A percentile compares a stretch with the other conserved stretches of the same genome.
Evolutionary conservation across 2,888 invertebrate species (phyloP).

Genomic region (Lasioglossum marginatum): DNA sequence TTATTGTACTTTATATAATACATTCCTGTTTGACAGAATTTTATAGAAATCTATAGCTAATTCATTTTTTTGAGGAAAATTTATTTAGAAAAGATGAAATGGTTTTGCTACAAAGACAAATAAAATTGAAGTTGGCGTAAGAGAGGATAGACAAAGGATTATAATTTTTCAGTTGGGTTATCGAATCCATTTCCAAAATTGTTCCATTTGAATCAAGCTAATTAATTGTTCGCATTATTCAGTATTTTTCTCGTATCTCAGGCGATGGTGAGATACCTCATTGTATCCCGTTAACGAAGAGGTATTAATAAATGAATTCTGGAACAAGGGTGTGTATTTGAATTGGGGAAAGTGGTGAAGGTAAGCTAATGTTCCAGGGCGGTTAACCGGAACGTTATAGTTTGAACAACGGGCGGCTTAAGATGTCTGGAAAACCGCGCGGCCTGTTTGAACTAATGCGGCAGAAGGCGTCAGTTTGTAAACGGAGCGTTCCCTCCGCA

Average conservation of each 20-base stretch:
- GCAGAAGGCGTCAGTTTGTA: neutral
- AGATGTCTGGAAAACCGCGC: conserved; percentile 1
- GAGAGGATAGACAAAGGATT: too few relatives aligned
- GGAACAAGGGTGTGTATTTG: neutral
- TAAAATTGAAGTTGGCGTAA: too few relatives aligned
- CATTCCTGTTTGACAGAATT: too few relatives aligned
- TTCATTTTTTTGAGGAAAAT: too few relatives aligned
- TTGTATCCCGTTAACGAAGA: too few relatives aligned
- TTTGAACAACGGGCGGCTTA: conserved; percentile 11
- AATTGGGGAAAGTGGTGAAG: neutral
- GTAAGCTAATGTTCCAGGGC: neutral
- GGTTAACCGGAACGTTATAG: conserved; percentile 11
- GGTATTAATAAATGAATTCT: neutral
- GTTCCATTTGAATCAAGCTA: too few relatives aligned
- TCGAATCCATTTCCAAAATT: too few relatives aligned
- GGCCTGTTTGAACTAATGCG: conserved; percentile 3
- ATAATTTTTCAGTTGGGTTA: too few relatives aligned
- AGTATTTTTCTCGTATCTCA: neutral
- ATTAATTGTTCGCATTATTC: too few relatives aligned
- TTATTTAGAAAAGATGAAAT: too few relatives aligned
- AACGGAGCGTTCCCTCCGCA: neutral
- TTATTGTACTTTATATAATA: neutral
- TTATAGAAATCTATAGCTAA: too few relatives aligned
- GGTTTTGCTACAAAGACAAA: too few relatives aligned
- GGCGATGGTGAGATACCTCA: neutral